Evolutionary conservation across 2,113 vertebrate species (phyloP).

Genomic region (Apteryx owenii): DNA sequence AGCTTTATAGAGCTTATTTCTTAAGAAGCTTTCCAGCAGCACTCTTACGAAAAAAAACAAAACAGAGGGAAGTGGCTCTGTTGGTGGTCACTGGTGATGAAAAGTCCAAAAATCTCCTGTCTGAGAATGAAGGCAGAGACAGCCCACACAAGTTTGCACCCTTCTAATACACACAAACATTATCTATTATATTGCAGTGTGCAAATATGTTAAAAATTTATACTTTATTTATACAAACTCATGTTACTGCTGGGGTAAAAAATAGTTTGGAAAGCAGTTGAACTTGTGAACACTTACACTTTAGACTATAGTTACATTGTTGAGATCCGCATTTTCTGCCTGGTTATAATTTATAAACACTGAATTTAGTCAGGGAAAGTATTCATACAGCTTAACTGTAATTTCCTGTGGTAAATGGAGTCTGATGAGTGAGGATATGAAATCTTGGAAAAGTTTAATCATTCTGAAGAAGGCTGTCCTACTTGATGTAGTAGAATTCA

Average conservation of each 20-base stretch:
- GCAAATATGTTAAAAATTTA: conserved; percentile 32
- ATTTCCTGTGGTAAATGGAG: conserved; percentile 26
- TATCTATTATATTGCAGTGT: conserved; percentile 12
- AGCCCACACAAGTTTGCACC: neutral
- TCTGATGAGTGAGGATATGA: conserved; percentile 47
- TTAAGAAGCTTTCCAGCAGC: conserved; percentile 31
- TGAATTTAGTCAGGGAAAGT: conserved; percentile 23
- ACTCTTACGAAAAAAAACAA: neutral
- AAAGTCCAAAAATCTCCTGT: neutral
- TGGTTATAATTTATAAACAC: conserved; percentile 30
- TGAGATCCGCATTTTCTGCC: conserved; percentile 39
- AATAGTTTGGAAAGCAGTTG: conserved; percentile 32
- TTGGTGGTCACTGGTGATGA: conserved; percentile 13
- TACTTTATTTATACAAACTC: conserved; percentile 50
- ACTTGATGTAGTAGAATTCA: neutral
- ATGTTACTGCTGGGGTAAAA: conserved; percentile 3
- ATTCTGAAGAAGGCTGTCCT: neutral
- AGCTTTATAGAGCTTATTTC: conserved; percentile 34
- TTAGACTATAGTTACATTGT: neutral
- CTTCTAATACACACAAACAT: neutral
- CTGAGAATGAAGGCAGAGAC: neutral
- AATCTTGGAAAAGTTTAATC: conserved; percentile 41
- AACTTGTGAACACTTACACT: conserved; percentile 28
- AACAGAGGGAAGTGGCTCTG: neutral
- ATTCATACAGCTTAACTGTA: neutral